A percentile compares a stretch with the other conserved stretches of the same genome.
Evolutionary conservation across 2,113 vertebrate species (phyloP).

Genomic region (Centrocercus urophasianus): DNA sequence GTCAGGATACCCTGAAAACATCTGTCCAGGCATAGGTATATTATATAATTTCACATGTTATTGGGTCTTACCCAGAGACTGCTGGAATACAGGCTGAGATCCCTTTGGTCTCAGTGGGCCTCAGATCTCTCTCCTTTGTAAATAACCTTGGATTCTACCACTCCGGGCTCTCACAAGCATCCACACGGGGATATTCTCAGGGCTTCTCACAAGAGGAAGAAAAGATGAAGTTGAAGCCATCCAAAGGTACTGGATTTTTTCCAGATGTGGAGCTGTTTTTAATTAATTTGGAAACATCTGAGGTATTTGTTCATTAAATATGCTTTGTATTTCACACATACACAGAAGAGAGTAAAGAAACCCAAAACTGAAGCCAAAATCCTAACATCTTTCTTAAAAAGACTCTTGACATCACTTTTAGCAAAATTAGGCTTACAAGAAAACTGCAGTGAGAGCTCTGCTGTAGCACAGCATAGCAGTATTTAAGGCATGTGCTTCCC

Average conservation of each 20-base stretch:
- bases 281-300: conserved; percentile 66
- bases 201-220: conserved; percentile 25
- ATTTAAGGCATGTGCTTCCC: background rate
- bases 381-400: conserved; percentile 5
- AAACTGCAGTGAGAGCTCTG: background rate
- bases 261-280: conserved; percentile 61
- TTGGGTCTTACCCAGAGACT: background rate
- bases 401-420: background rate
- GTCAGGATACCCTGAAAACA: background rate
- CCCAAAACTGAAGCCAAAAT: background rate
- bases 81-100: background rate
- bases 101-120: background rate
- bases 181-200: background rate
- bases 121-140: background rate
- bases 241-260: conserved; percentile 65
- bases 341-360: background rate
- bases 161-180: background rate
- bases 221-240: conserved; percentile 23
- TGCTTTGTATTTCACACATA: conserved; percentile 36
- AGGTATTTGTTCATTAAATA: conserved; percentile 63
- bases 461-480: background rate
- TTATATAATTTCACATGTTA: background rate
- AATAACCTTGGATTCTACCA: conserved; percentile 6
- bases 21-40: fast-evolving
- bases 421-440: background rate